A percentile compares a stretch with the other conserved stretches of the same genome.
Evolutionary conservation across 1,140 invertebrate species (phyloP).

Genomic region (Monochamus saltuarius): DNA sequence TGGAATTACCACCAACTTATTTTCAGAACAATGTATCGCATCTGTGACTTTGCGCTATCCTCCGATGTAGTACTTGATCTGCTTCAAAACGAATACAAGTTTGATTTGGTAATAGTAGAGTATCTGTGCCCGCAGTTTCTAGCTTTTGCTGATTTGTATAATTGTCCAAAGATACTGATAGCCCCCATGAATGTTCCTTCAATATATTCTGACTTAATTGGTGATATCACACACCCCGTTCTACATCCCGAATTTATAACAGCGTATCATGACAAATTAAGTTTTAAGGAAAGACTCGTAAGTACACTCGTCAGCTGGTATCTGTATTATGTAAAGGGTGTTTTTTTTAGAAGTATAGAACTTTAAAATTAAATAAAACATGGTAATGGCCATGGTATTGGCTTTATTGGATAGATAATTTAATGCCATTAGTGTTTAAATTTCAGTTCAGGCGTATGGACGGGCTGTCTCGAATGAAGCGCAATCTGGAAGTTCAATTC

Average conservation of each 20-base stretch:
- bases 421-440: too few species aligned
- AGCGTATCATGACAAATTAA: conserved; percentile 44
- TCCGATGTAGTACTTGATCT: conserved; percentile 29
- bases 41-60: conserved; percentile 14
- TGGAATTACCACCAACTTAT: not conserved
- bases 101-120: conserved; percentile 48
- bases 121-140: conserved; percentile 30
- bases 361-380: too few species aligned
- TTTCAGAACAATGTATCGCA: not conserved
- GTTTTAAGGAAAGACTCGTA: conserved; percentile 49
- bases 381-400: too few species aligned
- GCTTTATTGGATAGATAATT: too few species aligned
- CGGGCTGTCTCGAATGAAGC: too few species aligned
- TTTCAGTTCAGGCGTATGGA: too few species aligned
- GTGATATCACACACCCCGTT: conserved; percentile 52
- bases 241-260: conserved; percentile 50
- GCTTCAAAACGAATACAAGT: conserved; percentile 35
- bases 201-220: conserved; percentile 41
- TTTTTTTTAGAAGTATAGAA: too few species aligned
- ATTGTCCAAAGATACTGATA: conserved; percentile 42
- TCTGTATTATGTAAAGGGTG: too few species aligned
- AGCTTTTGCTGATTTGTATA: conserved; percentile 34
- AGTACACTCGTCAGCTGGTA: conserved; percentile 27
- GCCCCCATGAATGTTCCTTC: conserved; percentile 23
- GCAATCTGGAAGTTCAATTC: too few species aligned